These are phyloP conservation scores for Mionectes olivaceus DNA, from an alignment of 2,797 vertebrate genomes.

Conservation along the genomic window DNA sequence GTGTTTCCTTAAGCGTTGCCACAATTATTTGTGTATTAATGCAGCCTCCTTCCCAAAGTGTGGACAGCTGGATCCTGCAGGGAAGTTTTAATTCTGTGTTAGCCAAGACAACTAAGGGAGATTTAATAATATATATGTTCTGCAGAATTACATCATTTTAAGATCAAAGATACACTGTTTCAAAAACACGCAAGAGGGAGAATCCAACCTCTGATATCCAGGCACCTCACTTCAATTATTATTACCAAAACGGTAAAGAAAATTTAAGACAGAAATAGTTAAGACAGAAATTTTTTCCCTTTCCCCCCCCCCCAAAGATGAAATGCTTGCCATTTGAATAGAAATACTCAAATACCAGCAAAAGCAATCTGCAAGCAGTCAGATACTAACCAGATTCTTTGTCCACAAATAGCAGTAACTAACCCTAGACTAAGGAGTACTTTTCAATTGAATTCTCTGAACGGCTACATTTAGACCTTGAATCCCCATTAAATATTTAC, in stretches of 20 bases:
- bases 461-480: not conserved
- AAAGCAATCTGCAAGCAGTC: not conserved
- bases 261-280: not conserved
- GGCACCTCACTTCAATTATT: not conserved
- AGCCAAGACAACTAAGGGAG: not conserved
- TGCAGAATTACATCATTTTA: not conserved
- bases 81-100: not conserved
- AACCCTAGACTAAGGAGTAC: not conserved
- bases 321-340: not conserved
- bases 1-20: not conserved
- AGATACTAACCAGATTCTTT: not conserved
- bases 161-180: not conserved
- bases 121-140: not conserved
- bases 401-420: not conserved
- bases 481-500: not conserved
- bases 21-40: not conserved
- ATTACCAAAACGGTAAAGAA: not conserved
- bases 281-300: not conserved
- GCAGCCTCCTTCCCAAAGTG: not conserved
- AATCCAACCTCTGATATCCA: not conserved
- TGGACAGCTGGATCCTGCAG: not conserved
- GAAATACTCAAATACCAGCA: not conserved
- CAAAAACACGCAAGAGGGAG: not conserved
- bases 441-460: not conserved
- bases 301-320: not conserved